A percentile compares a stretch with the other conserved stretches of the same genome.
These are phyloP conservation scores for Schizothorax lantsangensis DNA, from an alignment of 2,797 vertebrate genomes.

Conservation along the genomic window DNA sequence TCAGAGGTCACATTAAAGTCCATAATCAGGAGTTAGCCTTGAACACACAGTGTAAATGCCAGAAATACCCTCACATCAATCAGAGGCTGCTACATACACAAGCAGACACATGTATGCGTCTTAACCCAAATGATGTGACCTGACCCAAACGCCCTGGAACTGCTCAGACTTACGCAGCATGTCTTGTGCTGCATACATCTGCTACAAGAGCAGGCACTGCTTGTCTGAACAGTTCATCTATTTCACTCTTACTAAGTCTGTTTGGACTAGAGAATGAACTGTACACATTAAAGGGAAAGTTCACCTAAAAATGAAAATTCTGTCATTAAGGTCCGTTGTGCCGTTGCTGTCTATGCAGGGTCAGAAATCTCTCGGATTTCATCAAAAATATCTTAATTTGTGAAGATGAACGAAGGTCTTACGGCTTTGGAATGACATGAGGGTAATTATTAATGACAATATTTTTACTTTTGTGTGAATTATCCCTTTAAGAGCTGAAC, in stretches of 20 bases:
- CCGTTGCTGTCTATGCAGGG: too few relatives aligned
- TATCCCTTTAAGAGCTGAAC: too few relatives aligned
- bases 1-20: slow-evolving; percentile 41
- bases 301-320: not conserved
- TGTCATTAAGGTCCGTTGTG: not conserved
- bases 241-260: not conserved
- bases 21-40: slow-evolving; percentile 1
- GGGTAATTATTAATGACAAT: too few relatives aligned
- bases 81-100: slow-evolving; percentile 31
- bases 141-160: slow-evolving; percentile 24
- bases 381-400: too few relatives aligned
- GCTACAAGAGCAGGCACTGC: not conserved
- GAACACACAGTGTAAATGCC: slow-evolving; percentile 26
- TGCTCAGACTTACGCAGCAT: not conserved
- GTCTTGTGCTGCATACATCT: not conserved
- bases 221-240: not conserved
- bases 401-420: too few relatives aligned
- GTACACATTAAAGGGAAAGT: not conserved
- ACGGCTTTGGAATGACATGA: too few relatives aligned
- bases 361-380: too few relatives aligned
- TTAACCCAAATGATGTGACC: slow-evolving; percentile 16
- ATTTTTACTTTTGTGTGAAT: too few relatives aligned
- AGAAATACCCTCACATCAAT: slow-evolving; percentile 40
- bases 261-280: not conserved
- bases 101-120: slow-evolving; percentile 3